These are phyloP conservation scores for Acyrthosiphon pisum DNA, from an alignment of 1,140 invertebrate genomes.

Conservation along the genomic window DNA sequence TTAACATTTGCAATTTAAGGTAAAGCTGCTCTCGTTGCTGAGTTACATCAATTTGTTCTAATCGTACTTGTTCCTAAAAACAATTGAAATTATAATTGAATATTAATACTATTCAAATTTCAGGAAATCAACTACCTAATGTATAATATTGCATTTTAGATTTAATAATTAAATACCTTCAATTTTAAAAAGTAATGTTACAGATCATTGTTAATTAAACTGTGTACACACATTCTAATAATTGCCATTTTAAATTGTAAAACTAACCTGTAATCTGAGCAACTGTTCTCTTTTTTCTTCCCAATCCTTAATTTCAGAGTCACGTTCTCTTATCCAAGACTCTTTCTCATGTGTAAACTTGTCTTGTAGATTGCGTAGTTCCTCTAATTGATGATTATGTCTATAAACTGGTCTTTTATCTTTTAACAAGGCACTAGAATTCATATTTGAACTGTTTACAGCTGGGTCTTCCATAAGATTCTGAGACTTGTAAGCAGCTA, in stretches of 20 bases:
- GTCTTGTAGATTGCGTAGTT: slow-evolving; percentile 76
- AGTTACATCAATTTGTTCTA: slow-evolving; percentile 81
- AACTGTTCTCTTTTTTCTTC: slow-evolving; percentile 72
- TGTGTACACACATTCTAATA: background rate
- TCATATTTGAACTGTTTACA: background rate
- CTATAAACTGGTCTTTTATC: slow-evolving; percentile 68
- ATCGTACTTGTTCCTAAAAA: slow-evolving; percentile 70
- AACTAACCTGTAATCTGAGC: slow-evolving; percentile 66
- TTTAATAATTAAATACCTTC: background rate
- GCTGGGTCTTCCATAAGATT: slow-evolving; percentile 58
- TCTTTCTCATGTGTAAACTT: slow-evolving; percentile 81
- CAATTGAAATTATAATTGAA: background rate
- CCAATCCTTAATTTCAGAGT: slow-evolving; percentile 72
- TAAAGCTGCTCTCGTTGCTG: slow-evolving; percentile 88
- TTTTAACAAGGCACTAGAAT: slow-evolving; percentile 48
- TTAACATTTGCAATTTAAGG: slow-evolving; percentile 79
- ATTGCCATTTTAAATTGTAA: background rate
- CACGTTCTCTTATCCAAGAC: slow-evolving; percentile 73
- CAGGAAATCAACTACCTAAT: background rate
- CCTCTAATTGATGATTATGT: slow-evolving; percentile 77
- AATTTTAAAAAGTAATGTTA: background rate
- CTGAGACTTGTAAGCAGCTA: slow-evolving; percentile 66
- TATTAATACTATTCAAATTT: background rate
- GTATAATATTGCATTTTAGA: background rate
- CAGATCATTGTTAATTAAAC: background rate